Evolutionary conservation across 2,888 invertebrate genomes (phyloP), one percentile per base, ranked within the genome.

Genomic region (Formica aserva): DNA sequence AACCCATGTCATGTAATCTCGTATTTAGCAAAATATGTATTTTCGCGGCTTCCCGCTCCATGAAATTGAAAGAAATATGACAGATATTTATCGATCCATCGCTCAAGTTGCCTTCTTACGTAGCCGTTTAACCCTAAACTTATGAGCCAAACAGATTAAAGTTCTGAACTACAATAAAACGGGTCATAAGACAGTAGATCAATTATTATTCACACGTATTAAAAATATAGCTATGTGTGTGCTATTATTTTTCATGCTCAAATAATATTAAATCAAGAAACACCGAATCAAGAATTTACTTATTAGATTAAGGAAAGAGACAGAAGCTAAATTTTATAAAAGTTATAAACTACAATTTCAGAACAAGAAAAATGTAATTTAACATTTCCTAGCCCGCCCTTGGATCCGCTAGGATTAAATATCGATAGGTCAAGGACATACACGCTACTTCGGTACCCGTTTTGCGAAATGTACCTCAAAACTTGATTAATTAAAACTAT

Each of bases 351-450:
- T 38, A 77, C 38, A 65, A 41, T 77, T 55, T 11, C 8, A 22
- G 35, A 52, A 52, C 18, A 66, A 41, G 66, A 77, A 63, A 41
- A 18, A 38, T 57, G n/a, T 29, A 66, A 15, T 77, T 41, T 57
- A 26, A 57, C 15, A 26, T 77, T 66, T 6, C 11, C 55, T 26
- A 38, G n/a, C 4, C 35, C 52, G 77, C n/a, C 66, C 55, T 77
- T 77, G 66, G 38, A 38, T 38, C 15, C 15, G 52, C 41, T 55
- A 38, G 41, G 38, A 66, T 77, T 77, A 66, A 66, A 38, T 26
- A 38, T 66, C 66, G 77, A 66, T 55, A 26, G 38, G 77, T 77
- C 66, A 81, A 84, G 80, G 86, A 66, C 84, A 55, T 8, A 18
- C 18, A 48, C 38, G 8, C 4, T 4, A 15, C 48, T 52, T n/a